Conservation (phyloP, 30 jellyfish, hydroid and myxozoan genomes). For the Aurelia aurita region DNA sequence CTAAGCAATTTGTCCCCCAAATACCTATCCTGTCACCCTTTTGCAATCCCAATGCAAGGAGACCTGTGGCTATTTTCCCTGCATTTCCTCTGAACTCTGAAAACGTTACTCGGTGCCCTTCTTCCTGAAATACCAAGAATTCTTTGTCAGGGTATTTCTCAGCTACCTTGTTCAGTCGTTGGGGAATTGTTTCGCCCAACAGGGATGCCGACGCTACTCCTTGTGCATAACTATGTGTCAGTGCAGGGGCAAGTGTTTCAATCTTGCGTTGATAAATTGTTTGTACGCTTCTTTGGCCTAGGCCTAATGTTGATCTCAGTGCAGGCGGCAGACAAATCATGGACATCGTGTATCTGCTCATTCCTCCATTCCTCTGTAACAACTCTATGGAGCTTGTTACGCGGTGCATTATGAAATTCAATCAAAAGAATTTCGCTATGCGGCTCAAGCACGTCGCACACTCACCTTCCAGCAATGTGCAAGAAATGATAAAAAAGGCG, state of each 20-base stretch:
- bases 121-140: conserved; percentile 83
- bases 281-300: too few species aligned
- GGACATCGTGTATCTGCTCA: too few species aligned
- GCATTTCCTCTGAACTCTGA: conserved; percentile 72
- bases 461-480: too few species aligned
- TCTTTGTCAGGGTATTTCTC: conserved; percentile 86
- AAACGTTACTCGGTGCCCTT: conserved; percentile 59
- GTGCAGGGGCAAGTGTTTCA: background rate
- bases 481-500: too few species aligned
- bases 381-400: too few species aligned
- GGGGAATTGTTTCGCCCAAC: conserved; percentile 86
- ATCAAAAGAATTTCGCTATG: too few species aligned
- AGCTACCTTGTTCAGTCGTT: conserved; percentile 47
- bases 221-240: conserved; percentile 79
- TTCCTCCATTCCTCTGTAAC: too few species aligned
- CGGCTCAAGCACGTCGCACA: too few species aligned
- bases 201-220: conserved; percentile 47
- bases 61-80: conserved; percentile 78
- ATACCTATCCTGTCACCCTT: conserved; percentile 96
- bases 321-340: too few species aligned
- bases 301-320: too few species aligned
- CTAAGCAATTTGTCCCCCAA: conserved; percentile 97
- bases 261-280: too few species aligned
- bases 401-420: too few species aligned
- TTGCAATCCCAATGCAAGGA: conserved; percentile 73